Conservation (phyloP, 2,888 invertebrate species). For the Agrochola lota region DNA sequence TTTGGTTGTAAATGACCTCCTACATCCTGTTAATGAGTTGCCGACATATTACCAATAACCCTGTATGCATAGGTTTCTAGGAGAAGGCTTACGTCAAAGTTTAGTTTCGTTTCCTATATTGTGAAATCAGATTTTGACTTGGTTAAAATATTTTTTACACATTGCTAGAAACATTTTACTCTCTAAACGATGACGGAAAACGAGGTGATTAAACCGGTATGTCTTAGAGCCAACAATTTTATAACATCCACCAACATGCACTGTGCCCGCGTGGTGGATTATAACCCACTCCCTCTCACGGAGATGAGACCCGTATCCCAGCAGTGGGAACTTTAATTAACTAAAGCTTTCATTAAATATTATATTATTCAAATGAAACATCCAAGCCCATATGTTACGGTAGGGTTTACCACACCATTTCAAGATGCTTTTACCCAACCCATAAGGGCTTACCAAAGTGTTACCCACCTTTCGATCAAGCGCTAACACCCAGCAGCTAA, state of each 20-base stretch:
- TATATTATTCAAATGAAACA: background rate
- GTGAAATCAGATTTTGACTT: background rate
- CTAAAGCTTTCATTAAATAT: no score
- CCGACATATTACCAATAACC: no score
- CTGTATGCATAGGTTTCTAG: background rate
- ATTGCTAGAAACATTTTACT: background rate
- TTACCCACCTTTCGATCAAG: conserved; percentile 22
- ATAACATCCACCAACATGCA: background rate
- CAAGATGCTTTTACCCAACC: background rate
- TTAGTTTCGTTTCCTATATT: background rate
- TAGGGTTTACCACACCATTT: conserved; percentile 4
- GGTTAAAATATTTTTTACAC: background rate
- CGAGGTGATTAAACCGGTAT: no score
- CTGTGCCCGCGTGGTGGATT: no score
- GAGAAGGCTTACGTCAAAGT: background rate
- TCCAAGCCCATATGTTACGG: background rate
- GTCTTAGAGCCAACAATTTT: no score
- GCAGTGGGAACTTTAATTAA: background rate
- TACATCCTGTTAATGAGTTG: no score
- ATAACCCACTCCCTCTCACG: background rate
- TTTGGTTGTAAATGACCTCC: no score
- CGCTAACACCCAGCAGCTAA: conserved; percentile 11
- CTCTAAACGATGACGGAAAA: background rate
- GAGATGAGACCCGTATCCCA: background rate
- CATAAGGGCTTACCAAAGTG: background rate